Percentiles rank a stretch among this genome's conserved stretches.
phyloP scores from a whole-genome alignment of 2,113 vertebrate genomes.

The Vanacampus margaritifer region DNA sequence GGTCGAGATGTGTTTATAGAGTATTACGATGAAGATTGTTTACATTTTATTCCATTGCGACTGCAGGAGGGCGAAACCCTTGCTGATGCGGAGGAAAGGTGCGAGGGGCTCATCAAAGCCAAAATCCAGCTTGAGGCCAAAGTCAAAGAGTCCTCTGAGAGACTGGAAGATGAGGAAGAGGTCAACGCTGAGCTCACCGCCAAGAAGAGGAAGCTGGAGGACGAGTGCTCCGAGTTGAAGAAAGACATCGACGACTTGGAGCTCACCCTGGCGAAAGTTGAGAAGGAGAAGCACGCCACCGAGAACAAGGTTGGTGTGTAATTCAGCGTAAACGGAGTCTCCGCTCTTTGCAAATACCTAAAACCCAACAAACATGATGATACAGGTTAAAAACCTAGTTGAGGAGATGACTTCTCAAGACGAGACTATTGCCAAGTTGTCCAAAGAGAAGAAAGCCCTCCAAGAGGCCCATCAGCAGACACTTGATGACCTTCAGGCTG shows the following conservation, averaged over 20 bases:
- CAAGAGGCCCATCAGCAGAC: conserved; percentile 83
- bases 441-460: conserved; percentile 84
- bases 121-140: conserved; percentile 66
- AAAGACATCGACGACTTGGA: conserved; percentile 62
- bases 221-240: conserved; percentile 69
- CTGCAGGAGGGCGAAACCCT: conserved; percentile 59
- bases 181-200: conserved; percentile 77
- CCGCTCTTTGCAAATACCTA: background rate
- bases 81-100: conserved; percentile 64
- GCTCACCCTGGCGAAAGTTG: conserved; percentile 64
- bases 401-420: conserved; percentile 72
- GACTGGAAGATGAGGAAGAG: conserved; percentile 81
- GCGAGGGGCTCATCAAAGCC: conserved; percentile 58
- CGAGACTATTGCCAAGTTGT: conserved; percentile 75
- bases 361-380: background rate
- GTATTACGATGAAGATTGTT: background rate
- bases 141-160: conserved; percentile 71
- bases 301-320: conserved; percentile 76
- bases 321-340: background rate
- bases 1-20: background rate
- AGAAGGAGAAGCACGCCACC: conserved; percentile 72
- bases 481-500: conserved; percentile 69
- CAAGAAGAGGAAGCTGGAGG: conserved; percentile 81
- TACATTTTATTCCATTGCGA: background rate
- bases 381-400: conserved; percentile 62